These are phyloP conservation scores for Dasysyrphus tricinctus DNA, from an alignment of 2,888 invertebrate genomes.

Conservation along the genomic window DNA sequence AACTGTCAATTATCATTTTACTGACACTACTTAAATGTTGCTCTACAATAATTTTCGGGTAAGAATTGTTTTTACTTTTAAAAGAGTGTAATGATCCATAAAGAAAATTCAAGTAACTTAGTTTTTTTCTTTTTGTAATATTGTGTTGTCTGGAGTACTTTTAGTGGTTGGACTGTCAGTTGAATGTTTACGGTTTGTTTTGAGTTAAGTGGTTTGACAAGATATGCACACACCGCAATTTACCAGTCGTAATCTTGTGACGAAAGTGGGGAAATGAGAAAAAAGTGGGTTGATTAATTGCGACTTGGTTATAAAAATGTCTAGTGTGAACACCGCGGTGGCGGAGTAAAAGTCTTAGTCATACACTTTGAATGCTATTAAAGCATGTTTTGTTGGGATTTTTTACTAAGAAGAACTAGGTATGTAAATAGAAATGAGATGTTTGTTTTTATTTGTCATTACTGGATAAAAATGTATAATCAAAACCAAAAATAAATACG, in stretches of 20 bases:
- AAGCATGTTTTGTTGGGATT: not conserved
- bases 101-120: conserved; percentile 18
- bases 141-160: conserved; percentile 51
- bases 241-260: conserved; percentile 8
- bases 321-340: conserved; percentile 19
- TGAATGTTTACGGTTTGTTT: conserved; percentile 69
- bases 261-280: conserved; percentile 13
- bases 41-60: conserved; percentile 44
- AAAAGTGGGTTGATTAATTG: conserved; percentile 62
- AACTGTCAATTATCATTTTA: conserved; percentile 34
- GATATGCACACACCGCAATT: conserved; percentile 15
- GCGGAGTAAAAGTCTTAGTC: conserved; percentile 32
- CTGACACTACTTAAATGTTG: conserved; percentile 39
- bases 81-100: conserved; percentile 21
- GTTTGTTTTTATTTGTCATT: not conserved
- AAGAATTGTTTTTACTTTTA: conserved; percentile 26
- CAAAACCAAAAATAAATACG: no score
- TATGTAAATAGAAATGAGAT: not conserved
- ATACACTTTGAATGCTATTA: not conserved
- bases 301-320: conserved; percentile 40
- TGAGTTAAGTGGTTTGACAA: conserved; percentile 64
- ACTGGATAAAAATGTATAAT: not conserved
- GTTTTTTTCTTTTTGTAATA: conserved; percentile 14
- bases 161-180: conserved; percentile 62
- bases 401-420: not conserved